Evolutionary conservation across 2,797 vertebrate genomes (phyloP), one percentile per base, ranked within the genome.

Genomic region (Propithecus perrieri): DNA sequence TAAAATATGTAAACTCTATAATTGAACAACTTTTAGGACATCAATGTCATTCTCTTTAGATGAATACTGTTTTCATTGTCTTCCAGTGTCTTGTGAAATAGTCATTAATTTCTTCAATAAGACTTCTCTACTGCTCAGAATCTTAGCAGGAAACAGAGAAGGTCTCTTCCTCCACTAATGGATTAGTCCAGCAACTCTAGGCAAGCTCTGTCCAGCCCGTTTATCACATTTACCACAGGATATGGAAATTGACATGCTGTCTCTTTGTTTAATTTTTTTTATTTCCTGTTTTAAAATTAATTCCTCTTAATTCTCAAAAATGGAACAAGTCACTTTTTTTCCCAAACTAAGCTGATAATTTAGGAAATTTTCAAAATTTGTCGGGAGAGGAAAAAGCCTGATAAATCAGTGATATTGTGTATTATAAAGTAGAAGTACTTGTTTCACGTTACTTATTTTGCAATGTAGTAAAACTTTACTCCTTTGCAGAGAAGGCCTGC

Each of bases 251-350:
- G 88, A 79, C 18, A 84, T 50, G 41, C 59, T 75, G 30, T 5
- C n/a, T 65, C 80, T 96, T 76, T 79, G 85, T 92, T 92, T 95
- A 80, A 57, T 57, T 78, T 95, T 95, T 90, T 91, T 61, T 89
- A 85, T 85, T 85, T 81, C 59, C 61, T 97, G 67, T 92, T 93
- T 96, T 80, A 89, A 96, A 94, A 79, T 90, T 65, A 87, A 95
- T n/a, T 65, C 95, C 71, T 18, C 55, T 88, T 83, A 41, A 55
- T 69, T 81, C 38, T 91, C 46, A 90, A 95, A 90, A 84, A 43
- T 50, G 43, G 89, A 75, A 43, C 38, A 84, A 93, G 30, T 95
- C 46, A 74, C 43, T 72, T 79, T 95, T 78, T 74, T 20, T 24
- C 93, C 65, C n/a, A 75, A 84, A 50, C 35, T 75, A 76, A 81